phyloP scores from a whole-genome alignment of 2,888 invertebrate genomes.

The Lochmaea crataegi region DNA sequence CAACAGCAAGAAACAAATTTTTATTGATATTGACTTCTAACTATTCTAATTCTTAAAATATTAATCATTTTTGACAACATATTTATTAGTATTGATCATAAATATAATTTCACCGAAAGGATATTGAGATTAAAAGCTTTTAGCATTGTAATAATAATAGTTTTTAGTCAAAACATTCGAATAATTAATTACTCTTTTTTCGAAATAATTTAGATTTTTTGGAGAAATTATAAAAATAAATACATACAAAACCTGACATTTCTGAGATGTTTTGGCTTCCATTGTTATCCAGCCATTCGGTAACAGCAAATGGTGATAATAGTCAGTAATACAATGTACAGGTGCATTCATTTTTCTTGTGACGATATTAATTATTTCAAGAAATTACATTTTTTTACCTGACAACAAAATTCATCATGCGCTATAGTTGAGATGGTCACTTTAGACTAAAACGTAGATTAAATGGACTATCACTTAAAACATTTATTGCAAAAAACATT shows the following conservation, averaged over 20 bases:
- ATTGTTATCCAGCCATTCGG: not conserved
- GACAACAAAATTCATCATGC: not conserved
- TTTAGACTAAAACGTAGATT: no score
- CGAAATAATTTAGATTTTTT: not conserved
- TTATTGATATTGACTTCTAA: no score
- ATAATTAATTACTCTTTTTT: not conserved
- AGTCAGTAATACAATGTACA: no score
- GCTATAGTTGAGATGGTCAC: not conserved
- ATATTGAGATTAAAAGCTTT: no score
- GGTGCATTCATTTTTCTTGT: not conserved
- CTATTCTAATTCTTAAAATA: no score
- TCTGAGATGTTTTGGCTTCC: not conserved
- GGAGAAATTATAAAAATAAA: not conserved
- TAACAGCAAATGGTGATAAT: no score
- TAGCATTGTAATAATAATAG: no score
- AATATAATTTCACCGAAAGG: no score
- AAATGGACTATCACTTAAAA: constrained; percentile 16
- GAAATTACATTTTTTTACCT: not conserved
- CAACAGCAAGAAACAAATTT: no score
- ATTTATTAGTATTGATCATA: no score
- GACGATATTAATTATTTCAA: not conserved
- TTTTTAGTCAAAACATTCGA: no score
- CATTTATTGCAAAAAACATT: constrained; percentile 19
- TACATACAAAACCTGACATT: not conserved
- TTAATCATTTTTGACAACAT: no score